Evolutionary conservation across 2,888 invertebrate genomes (phyloP).

Genomic region (Electrophaes corylata): DNA sequence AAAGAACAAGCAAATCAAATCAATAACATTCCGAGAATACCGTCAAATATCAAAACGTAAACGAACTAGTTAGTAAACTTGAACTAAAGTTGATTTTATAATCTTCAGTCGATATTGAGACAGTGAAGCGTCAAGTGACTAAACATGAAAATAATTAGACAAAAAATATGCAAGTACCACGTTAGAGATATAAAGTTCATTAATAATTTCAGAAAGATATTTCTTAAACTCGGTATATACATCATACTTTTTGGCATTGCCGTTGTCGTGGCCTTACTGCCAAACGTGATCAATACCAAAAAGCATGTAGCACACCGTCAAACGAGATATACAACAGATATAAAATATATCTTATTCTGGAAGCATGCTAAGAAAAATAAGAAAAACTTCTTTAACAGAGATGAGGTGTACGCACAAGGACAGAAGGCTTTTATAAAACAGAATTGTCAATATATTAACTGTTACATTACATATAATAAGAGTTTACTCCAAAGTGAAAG

Average conservation of each 20-base stretch:
- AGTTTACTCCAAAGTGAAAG: slow-evolving; percentile 49
- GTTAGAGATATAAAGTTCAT: slow-evolving; percentile 60
- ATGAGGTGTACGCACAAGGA: slow-evolving; percentile 48
- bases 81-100: not conserved
- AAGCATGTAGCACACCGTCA: slow-evolving; percentile 30
- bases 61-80: slow-evolving; percentile 10
- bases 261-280: slow-evolving; percentile 50
- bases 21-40: slow-evolving; percentile 22
- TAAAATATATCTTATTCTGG: slow-evolving; percentile 74
- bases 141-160: slow-evolving; percentile 35
- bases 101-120: slow-evolving; percentile 4
- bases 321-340: slow-evolving; percentile 57
- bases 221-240: slow-evolving; percentile 48
- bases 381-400: slow-evolving; percentile 35
- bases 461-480: slow-evolving; percentile 66
- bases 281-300: slow-evolving; percentile 45
- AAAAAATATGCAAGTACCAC: slow-evolving; percentile 46
- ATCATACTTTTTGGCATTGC: slow-evolving; percentile 41
- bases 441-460: slow-evolving; percentile 66
- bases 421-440: slow-evolving; percentile 64
- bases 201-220: slow-evolving; percentile 46
- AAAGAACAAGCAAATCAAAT: not conserved
- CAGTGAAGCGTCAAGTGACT: not conserved
- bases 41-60: slow-evolving; percentile 1
- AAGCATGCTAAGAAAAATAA: slow-evolving; percentile 42